A percentile compares a stretch with the other conserved stretches of the same genome.
Conservation (phyloP, 1,140 invertebrate species). For the Papilio helenus region DNA sequence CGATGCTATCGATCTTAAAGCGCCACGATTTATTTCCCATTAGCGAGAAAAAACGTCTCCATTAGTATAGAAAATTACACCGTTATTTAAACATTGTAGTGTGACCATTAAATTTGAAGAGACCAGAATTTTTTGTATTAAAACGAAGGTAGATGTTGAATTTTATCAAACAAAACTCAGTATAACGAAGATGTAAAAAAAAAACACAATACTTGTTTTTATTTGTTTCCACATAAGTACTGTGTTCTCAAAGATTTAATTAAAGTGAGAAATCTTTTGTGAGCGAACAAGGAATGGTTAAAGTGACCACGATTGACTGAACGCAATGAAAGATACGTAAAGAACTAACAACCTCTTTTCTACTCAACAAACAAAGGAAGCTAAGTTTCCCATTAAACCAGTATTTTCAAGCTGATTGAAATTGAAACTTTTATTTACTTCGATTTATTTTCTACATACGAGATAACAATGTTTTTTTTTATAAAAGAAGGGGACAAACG, state of each 20-base stretch:
- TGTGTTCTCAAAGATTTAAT: constrained; percentile 10
- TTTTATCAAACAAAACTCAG: not conserved
- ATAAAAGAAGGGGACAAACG: no score
- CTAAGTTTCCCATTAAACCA: constrained; percentile 20
- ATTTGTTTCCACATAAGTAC: not conserved
- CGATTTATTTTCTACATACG: not conserved
- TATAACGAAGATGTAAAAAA: not conserved
- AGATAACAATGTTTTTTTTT: not conserved
- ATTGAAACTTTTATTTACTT: not conserved
- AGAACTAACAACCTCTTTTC: constrained; percentile 21
- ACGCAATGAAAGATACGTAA: constrained; percentile 20
- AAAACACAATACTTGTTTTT: not conserved
- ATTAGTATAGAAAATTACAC: not conserved
- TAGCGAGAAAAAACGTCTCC: not conserved
- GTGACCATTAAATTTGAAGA: no score
- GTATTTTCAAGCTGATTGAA: constrained; percentile 16
- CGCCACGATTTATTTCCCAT: constrained; percentile 8
- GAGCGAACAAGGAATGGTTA: not conserved
- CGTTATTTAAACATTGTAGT: no score
- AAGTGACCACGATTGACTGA: constrained; percentile 22
- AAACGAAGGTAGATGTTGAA: no score
- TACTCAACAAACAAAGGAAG: constrained; percentile 8
- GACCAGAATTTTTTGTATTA: no score
- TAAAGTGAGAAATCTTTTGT: constrained; percentile 21
- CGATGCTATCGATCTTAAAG: constrained; percentile 4